phyloP scores from a whole-genome alignment of 2,888 invertebrate genomes.

The Ophion ventricosus region DNA sequence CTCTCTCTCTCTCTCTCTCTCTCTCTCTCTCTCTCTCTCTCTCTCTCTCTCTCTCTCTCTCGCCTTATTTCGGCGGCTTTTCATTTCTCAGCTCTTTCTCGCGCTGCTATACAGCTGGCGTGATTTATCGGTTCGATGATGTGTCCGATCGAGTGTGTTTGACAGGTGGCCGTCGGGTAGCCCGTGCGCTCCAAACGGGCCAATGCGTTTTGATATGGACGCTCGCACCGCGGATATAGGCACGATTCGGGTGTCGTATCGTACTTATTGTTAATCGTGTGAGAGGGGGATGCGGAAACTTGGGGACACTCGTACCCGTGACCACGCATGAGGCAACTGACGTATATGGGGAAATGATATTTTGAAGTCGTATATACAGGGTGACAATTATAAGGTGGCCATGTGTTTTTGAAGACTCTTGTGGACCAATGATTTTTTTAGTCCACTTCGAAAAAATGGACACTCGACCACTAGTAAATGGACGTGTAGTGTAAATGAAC shows the following conservation, averaged over 20 bases:
- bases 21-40: conserved; percentile 23
- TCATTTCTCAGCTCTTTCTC: conserved; percentile 40
- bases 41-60: conserved; percentile 37
- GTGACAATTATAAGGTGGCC: too few species aligned
- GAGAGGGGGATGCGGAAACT: neutral
- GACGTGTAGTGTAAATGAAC: too few species aligned
- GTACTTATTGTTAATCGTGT: neutral
- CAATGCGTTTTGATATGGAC: conserved; percentile 33
- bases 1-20: conserved; percentile 30
- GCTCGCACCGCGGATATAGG: conserved; percentile 13
- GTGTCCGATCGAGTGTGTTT: conserved; percentile 72
- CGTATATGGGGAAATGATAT: too few species aligned
- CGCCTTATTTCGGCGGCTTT: conserved; percentile 43
- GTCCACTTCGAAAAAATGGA: too few species aligned
- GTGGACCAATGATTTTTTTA: too few species aligned
- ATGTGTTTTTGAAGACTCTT: too few species aligned
- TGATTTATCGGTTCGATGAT: conserved; percentile 80
- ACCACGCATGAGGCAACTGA: neutral
- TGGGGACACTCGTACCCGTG: neutral
- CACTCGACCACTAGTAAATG: too few species aligned
- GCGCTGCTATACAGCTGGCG: conserved; percentile 58
- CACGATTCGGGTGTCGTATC: conserved; percentile 6
- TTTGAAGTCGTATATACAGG: too few species aligned
- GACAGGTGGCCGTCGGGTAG: conserved; percentile 54
- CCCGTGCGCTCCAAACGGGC: conserved; percentile 22